These are phyloP conservation scores for Lasius fuliginosus DNA, from an alignment of 2,888 invertebrate genomes.

Conservation along the genomic window DNA sequence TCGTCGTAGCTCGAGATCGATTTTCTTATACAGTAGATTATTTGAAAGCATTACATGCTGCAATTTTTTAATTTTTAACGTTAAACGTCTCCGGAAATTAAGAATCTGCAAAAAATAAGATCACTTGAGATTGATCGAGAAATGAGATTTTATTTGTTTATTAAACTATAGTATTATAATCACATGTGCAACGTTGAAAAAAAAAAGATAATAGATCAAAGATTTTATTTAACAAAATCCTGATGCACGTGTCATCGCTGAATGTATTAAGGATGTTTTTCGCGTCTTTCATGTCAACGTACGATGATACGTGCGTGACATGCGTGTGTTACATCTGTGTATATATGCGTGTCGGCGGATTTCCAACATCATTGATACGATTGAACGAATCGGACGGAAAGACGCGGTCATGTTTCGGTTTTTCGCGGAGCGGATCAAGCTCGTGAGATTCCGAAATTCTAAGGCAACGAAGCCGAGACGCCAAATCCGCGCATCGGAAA, in stretches of 20 bases:
- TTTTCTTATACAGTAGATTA: not conserved
- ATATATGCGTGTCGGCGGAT: not conserved
- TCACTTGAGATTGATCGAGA: not conserved
- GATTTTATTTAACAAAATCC: not conserved
- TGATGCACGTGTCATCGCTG: not conserved
- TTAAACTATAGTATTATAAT: not conserved
- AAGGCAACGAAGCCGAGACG: not conserved
- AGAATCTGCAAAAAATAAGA: not conserved
- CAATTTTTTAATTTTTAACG: slow-evolving; percentile 3
- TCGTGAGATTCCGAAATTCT: not conserved
- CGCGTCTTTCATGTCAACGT: slow-evolving; percentile 39
- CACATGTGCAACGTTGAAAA: not conserved
- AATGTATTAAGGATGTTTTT: not conserved
- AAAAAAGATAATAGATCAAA: not conserved
- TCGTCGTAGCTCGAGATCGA: not conserved
- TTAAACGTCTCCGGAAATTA: not conserved
- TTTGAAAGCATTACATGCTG: not conserved
- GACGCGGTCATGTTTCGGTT: slow-evolving; percentile 1
- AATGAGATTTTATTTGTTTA: slow-evolving; percentile 14
- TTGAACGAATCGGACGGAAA: slow-evolving; percentile 25
- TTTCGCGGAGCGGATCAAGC: not conserved
- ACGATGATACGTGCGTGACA: not conserved
- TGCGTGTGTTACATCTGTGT: not conserved
- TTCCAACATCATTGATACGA: slow-evolving; percentile 55
- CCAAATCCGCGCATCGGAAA: not conserved